Evolutionary conservation across 2,888 invertebrate species (phyloP).

Genomic region (Diachrysia chrysitis): DNA sequence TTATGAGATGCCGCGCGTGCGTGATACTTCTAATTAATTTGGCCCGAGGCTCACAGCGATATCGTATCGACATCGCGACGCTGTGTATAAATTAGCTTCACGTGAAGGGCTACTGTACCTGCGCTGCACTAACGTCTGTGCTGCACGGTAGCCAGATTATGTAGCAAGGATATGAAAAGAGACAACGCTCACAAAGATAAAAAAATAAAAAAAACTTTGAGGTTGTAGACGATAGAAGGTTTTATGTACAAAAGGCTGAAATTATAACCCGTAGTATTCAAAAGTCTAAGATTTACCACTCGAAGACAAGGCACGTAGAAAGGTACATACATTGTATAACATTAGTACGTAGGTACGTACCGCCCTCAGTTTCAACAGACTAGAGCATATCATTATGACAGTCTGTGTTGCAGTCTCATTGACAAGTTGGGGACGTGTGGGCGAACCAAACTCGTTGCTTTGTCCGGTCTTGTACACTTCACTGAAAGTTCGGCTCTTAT

Average conservation of each 20-base stretch:
- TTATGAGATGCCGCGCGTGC: slow-evolving; percentile 21
- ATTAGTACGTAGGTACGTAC: not conserved
- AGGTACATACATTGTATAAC: not conserved
- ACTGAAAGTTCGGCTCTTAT: not conserved
- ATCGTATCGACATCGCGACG: slow-evolving; percentile 27
- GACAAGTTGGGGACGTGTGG: slow-evolving; percentile 39
- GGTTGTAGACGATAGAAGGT: too few relatives aligned
- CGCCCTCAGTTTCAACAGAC: slow-evolving; percentile 2
- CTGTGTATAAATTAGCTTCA: slow-evolving; percentile 36
- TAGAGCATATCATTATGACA: slow-evolving; percentile 38
- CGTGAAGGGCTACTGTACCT: slow-evolving; percentile 32
- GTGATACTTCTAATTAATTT: slow-evolving; percentile 70
- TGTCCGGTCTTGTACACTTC: not conserved
- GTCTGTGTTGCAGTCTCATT: slow-evolving; percentile 38
- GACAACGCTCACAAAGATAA: not conserved
- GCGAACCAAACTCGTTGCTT: slow-evolving; percentile 18
- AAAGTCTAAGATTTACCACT: too few relatives aligned
- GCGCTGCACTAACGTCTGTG: slow-evolving; percentile 10
- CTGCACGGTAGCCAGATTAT: too few relatives aligned
- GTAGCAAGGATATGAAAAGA: too few relatives aligned
- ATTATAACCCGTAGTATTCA: too few relatives aligned
- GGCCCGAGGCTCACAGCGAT: slow-evolving; percentile 65
- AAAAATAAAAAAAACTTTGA: too few relatives aligned
- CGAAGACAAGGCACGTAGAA: too few relatives aligned
- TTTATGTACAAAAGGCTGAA: too few relatives aligned